Evolutionary conservation across 2,888 invertebrate genomes (phyloP).

Genomic region (Andrena trimmerana): DNA sequence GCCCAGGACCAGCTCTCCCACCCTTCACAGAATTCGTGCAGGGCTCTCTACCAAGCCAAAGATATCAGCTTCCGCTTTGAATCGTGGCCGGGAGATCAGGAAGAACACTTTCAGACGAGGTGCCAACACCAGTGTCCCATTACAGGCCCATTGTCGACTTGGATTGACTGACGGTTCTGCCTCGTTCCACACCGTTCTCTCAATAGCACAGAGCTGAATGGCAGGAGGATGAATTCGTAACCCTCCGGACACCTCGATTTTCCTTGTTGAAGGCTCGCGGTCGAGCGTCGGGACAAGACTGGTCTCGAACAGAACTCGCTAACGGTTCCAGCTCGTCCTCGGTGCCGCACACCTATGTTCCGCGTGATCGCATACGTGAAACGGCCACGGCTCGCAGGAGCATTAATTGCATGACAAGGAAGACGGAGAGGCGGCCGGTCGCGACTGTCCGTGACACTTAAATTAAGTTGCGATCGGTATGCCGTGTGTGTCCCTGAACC

Average conservation of each 20-base stretch:
- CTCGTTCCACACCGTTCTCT: background rate
- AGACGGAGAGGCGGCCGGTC: conserved; percentile 34
- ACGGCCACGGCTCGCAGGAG: conserved; percentile 56
- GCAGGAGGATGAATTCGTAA: background rate
- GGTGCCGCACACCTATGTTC: conserved; percentile 66
- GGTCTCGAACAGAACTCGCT: conserved; percentile 78
- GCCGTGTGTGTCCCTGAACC: conserved; percentile 52
- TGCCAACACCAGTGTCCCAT: background rate
- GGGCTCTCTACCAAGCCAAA: background rate
- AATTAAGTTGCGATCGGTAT: conserved; percentile 70
- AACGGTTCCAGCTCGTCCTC: conserved; percentile 81
- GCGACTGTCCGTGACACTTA: conserved; percentile 63
- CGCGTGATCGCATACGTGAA: conserved; percentile 58
- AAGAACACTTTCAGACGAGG: background rate
- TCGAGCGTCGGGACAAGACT: conserved; percentile 79
- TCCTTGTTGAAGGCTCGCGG: conserved; percentile 66
- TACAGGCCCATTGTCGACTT: background rate
- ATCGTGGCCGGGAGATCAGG: too few species aligned
- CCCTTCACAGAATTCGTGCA: background rate
- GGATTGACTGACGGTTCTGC: background rate
- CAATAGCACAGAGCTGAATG: conserved; percentile 19
- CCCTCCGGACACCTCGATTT: conserved; percentile 26
- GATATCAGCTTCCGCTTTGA: background rate
- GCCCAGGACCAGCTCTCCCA: background rate
- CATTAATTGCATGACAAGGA: conserved; percentile 58